These are phyloP conservation scores for Pectinophora gossypiella DNA, from an alignment of 1,140 invertebrate species.

Conservation along the genomic window DNA sequence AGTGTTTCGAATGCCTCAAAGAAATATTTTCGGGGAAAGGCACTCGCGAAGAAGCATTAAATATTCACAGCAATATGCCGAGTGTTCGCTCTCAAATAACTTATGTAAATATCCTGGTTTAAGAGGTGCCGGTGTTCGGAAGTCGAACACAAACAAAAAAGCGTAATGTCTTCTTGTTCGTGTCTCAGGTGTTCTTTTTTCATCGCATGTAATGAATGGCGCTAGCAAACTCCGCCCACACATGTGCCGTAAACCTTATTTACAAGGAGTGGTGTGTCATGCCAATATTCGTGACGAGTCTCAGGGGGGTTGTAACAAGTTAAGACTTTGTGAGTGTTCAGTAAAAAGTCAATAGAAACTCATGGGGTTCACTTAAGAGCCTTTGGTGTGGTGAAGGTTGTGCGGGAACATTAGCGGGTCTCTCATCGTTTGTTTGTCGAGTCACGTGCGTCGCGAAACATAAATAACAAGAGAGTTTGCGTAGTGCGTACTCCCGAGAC, in stretches of 20 bases:
- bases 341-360: not conserved
- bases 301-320: not conserved
- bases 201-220: conserved; percentile 9
- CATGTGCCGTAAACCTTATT: not conserved
- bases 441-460: conserved; percentile 4
- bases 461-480: no score
- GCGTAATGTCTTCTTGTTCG: not conserved
- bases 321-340: not conserved
- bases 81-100: conserved; percentile 14
- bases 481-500: no score
- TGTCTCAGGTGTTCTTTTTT: conserved; percentile 14
- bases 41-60: conserved; percentile 10
- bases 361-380: not conserved
- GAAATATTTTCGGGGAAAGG: conserved; percentile 14
- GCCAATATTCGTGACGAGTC: no score
- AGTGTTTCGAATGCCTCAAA: conserved; percentile 17
- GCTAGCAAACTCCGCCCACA: conserved; percentile 7
- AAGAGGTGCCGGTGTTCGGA: not conserved
- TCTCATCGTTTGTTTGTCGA: not conserved
- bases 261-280: no score
- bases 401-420: not conserved
- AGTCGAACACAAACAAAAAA: conserved; percentile 2
- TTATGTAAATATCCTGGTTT: conserved; percentile 10
- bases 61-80: conserved; percentile 16
- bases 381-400: not conserved